Evolutionary conservation across 2,888 invertebrate species (phyloP), one percentile per base, ranked within the genome.

Genomic region (Pinctada fucata): DNA sequence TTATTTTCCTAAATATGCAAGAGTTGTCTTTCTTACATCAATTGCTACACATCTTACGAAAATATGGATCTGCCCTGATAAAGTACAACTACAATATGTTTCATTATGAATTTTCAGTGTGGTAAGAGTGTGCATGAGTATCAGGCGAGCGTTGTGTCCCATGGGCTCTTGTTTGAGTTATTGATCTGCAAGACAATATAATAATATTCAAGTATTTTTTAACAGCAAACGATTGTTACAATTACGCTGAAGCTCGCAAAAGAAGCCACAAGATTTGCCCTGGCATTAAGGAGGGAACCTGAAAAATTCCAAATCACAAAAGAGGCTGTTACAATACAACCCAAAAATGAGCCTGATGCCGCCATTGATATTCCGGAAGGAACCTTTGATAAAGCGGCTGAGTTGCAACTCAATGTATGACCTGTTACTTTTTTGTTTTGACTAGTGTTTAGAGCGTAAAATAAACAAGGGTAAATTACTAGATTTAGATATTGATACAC

Each of bases 331-430:
- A 51, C 45, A 6, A 78, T 78, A 45, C 73, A 78, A 50, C 78
- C 78, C 16, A 63, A 68, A 16, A 64, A 64, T 31, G 78, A 78
- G 31, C 78, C 78, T 3, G 78, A 78, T 8, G 78, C 78, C 2
- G 78, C 72, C 73, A 78, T 78, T 5, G 73, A 69, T 8, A 78
- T 78, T 48, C 73, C 78, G 3, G 49, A 69, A 16, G 69, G 50
- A 31, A 74, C 78, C 3, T 78, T 78, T 45, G 78, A 78, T 3
- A 6, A 68, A 13, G 63, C 78, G 6, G 78, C 67, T 16, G 78
- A 78, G 13, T 13, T 78, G 3, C 13, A 68, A n/a, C 63, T 78
- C 3, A 78, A 78, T 69, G 78, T 78, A 74, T 16, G 65, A n/a
- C 2, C 45, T 6, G 8, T 10, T 72, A 64, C 4, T 2, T 47